These are phyloP conservation scores for Bungarus multicinctus DNA, from an alignment of 2,113 vertebrate genomes.

Conservation along the genomic window DNA sequence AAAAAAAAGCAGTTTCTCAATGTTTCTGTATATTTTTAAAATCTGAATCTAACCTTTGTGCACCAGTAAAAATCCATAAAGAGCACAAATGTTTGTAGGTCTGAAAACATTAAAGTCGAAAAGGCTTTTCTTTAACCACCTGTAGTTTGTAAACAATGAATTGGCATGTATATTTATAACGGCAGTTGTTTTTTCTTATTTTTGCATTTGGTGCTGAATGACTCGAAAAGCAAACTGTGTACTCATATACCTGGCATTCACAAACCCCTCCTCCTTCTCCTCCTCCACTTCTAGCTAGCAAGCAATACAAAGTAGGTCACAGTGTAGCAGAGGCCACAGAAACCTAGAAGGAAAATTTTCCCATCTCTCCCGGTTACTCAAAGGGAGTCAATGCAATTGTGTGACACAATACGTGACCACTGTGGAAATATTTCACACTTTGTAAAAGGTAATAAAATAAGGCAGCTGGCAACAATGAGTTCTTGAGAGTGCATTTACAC, in stretches of 20 bases:
- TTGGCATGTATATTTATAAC: not conserved
- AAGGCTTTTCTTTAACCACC: not conserved
- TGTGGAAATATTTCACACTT: not conserved
- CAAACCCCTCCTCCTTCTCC: not conserved
- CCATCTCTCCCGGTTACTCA: not conserved
- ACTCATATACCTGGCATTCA: not conserved
- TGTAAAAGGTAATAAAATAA: conserved; percentile 9
- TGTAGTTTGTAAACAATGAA: not conserved
- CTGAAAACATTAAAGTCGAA: not conserved
- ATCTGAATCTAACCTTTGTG: not conserved
- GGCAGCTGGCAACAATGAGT: not conserved
- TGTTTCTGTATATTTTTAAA: not conserved
- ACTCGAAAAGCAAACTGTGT: not conserved
- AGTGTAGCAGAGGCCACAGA: not conserved
- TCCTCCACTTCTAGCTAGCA: not conserved
- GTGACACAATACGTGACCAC: not conserved
- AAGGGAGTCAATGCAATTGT: not conserved
- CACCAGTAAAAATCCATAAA: not conserved
- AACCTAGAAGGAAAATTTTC: not conserved
- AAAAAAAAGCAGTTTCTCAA: not conserved
- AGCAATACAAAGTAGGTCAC: not conserved
- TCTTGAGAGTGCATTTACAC: not conserved
- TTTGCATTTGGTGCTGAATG: not conserved
- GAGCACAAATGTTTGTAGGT: not conserved
- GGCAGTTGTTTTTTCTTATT: not conserved